Evolutionary conservation across 2,797 vertebrate species (phyloP).

Genomic region (Platalea minor): DNA sequence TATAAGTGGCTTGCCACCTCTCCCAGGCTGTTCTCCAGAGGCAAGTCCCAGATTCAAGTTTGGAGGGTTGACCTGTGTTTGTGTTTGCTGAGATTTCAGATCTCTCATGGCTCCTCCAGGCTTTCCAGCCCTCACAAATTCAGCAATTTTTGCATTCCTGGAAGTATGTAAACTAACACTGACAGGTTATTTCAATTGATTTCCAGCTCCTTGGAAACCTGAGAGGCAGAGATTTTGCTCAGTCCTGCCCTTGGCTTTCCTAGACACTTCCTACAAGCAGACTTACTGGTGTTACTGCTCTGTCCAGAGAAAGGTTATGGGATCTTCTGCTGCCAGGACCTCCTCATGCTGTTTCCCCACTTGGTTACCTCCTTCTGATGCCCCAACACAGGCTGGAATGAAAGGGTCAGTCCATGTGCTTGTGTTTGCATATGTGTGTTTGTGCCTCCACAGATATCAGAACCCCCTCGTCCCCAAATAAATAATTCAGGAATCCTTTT

Average conservation of each 20-base stretch:
- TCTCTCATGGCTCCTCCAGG: background rate
- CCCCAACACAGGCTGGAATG: background rate
- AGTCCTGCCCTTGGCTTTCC: background rate
- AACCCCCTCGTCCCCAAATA: fast-evolving
- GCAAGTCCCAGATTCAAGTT: background rate
- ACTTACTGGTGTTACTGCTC: background rate
- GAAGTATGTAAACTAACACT: background rate
- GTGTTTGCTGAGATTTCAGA: background rate
- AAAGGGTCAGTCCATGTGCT: background rate
- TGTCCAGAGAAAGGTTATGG: background rate
- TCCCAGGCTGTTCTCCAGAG: background rate
- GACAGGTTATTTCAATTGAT: background rate
- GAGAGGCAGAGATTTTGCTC: background rate
- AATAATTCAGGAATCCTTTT: background rate
- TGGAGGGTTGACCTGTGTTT: background rate
- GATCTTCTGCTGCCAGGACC: background rate
- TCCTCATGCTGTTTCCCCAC: background rate
- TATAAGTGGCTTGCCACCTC: background rate
- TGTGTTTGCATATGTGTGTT: background rate
- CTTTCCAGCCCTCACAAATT: background rate
- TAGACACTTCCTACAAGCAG: background rate
- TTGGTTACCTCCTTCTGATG: background rate
- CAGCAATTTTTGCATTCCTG: background rate
- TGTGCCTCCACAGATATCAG: background rate
- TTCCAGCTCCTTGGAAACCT: background rate